phyloP scores from a whole-genome alignment of 2,797 vertebrate genomes.

The Anableps anableps region DNA sequence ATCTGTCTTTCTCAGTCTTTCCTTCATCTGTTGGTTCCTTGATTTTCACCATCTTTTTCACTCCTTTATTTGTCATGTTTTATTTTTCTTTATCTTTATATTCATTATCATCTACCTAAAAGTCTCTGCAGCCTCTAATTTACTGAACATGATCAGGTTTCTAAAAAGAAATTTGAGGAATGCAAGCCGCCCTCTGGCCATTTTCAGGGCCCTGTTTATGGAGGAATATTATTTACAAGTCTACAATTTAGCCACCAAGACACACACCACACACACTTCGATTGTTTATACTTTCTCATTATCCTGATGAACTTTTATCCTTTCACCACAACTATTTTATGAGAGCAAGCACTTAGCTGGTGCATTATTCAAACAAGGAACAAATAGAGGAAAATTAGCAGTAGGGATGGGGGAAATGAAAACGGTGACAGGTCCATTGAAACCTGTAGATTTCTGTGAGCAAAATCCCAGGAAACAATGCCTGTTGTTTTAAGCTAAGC shows the following conservation, averaged over 20 bases:
- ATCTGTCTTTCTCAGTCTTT: neutral
- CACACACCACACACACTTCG: neutral
- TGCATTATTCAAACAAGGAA: neutral
- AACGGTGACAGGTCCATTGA: slow-evolving; percentile 44
- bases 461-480: slow-evolving; percentile 73
- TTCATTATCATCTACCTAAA: slow-evolving; percentile 55
- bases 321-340: neutral
- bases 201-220: slow-evolving; percentile 78
- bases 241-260: slow-evolving; percentile 39
- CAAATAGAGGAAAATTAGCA: neutral
- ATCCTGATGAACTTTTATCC: neutral
- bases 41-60: neutral
- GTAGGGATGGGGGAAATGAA: slow-evolving; percentile 20
- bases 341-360: neutral
- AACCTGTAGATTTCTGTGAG: slow-evolving; percentile 77
- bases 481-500: slow-evolving; percentile 81
- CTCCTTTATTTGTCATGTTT: neutral
- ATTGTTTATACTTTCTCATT: slow-evolving; percentile 28
- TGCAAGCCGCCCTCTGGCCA: slow-evolving; percentile 62
- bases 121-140: slow-evolving; percentile 54
- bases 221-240: slow-evolving; percentile 78
- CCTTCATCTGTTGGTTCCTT: too few species aligned
- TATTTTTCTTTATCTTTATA: slow-evolving; percentile 2
- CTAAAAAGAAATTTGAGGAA: slow-evolving; percentile 72
- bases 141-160: slow-evolving; percentile 73